Conservation (phyloP, 2,113 vertebrate genomes). For the Empidonax alnorum region DNA sequence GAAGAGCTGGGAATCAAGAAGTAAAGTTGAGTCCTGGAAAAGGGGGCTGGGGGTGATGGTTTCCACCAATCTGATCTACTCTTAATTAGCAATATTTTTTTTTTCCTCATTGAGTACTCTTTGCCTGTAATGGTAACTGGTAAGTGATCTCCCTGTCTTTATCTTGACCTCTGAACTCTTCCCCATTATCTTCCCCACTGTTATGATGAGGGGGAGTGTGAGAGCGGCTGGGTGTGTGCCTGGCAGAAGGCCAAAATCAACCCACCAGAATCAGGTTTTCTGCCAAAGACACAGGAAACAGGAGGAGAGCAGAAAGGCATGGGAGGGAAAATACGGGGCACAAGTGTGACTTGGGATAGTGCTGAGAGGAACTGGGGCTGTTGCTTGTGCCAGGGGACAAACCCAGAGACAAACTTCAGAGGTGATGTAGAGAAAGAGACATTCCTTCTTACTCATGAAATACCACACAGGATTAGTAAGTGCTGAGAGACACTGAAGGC, state of each 20-base stretch:
- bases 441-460: background rate
- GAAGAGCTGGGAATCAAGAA: background rate
- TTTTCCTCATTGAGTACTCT: rapidly evolving
- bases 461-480: background rate
- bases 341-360: background rate
- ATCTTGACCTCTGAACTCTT: background rate
- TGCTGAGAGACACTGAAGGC: background rate
- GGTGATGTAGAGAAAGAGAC: background rate
- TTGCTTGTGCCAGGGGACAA: background rate
- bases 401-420: background rate
- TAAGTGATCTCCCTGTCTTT: background rate
- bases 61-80: background rate
- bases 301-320: background rate
- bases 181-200: background rate
- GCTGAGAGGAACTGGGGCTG: background rate
- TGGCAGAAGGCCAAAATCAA: background rate
- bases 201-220: background rate
- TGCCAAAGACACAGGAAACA: background rate
- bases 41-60: rapidly evolving
- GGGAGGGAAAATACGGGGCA: background rate
- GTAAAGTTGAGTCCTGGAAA: background rate
- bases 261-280: background rate
- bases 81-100: background rate
- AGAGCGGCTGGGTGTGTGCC: background rate
- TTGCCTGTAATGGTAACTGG: background rate